Base-by-base conservation (phyloP, 2,113 vertebrate genomes). In the Plecotus auritus region DNA sequence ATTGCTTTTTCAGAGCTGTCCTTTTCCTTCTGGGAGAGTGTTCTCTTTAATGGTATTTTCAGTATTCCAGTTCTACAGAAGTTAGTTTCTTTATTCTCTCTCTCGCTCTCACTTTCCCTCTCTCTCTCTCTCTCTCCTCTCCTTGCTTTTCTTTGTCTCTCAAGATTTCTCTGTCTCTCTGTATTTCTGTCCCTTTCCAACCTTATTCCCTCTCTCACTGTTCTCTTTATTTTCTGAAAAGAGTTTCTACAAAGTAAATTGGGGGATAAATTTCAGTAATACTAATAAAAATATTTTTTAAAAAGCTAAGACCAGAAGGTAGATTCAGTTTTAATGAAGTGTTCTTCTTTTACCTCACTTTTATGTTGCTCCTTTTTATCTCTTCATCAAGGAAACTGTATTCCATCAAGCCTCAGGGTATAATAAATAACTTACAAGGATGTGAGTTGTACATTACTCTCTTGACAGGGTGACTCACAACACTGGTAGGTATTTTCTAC, bases 351-450 rank as follows among this genome's bases (percentile, higher is more conserved):
- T 95, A 90, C 90, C 88, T 96, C 83, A 95, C 93, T 97, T 97
- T 97, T 91, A 95, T 96, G 96, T 95, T 61, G 35, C 42, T 96
- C 18, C 91, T 96, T 97, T 97, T 95, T 95, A 97, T 97, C 97
- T 97, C 94, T 96, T 97, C 97, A 95, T 97, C 97, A 96, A 96
- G 96, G 96, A 97, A 96, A 85, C 93, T 72, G 28, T 89, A 90
- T 97, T 94, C 96, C 70, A 87, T 86, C 66, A 30, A 84, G 95
- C 96, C 97, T 77, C 88, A 0, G 94, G 96, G 80, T 91, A 56
- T 87, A 83, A 97, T 97, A 95, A 97, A 97, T 97, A 95, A 97
- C 96, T 96, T 76, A 95, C 93, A 67, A 91, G 94, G 86, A 96
- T 91, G 91, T 64, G 1, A 0, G 32, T 42, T 82, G 82, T 90